Base-by-base conservation (phyloP, 1,140 invertebrate species). In the Hycleus phaleratus region DNA sequence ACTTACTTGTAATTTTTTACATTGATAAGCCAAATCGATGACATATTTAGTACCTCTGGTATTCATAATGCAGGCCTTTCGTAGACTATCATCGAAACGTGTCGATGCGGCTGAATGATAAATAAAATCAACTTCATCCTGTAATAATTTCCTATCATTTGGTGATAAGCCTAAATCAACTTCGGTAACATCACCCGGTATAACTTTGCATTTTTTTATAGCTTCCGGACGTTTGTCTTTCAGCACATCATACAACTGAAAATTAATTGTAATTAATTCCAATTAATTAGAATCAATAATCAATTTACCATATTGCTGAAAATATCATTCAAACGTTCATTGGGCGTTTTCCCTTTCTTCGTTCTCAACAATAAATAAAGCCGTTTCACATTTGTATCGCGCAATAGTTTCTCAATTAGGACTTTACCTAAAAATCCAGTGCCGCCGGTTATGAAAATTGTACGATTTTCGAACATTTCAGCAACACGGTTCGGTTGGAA, bases 21-120 rank as follows among this genome's bases (percentile, higher is more conserved):
- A 86, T 59, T 86, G 81, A 65, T 82, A 84, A 4, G 84, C 88
- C 43, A 92, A 66, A n/a, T 86, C 82, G 43, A 90, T 64, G 73
- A 88, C 82, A 44, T 81, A 77, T 67, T 84, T 86, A 2, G 87
- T 90, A 8, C 87, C 88, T 54, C 85, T 78, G 1, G 87, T 85
- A 65, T 91, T 91, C 61, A 90, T 73, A 1, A 87, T 69, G 1
- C 90, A 85, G 0, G 89, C 86, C 59, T 78, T 82, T 52, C 85
- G 86, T 2, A 91, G 67, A 4, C 82, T 75, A 62, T 88, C 87
- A 57, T 90, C 87, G 60, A 91, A 90, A 69, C 84, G 82, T 55
- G 90, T 89, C 44, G 94, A 96, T 0, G 95, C 95, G 0, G 95
- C 95, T 26, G 83, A 90, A 68, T 97, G 94, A 68, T 93, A 92